A percentile compares a stretch with the other conserved stretches of the same genome.
Conservation (phyloP, 1,140 invertebrate genomes). For the Euschistus heros region DNA sequence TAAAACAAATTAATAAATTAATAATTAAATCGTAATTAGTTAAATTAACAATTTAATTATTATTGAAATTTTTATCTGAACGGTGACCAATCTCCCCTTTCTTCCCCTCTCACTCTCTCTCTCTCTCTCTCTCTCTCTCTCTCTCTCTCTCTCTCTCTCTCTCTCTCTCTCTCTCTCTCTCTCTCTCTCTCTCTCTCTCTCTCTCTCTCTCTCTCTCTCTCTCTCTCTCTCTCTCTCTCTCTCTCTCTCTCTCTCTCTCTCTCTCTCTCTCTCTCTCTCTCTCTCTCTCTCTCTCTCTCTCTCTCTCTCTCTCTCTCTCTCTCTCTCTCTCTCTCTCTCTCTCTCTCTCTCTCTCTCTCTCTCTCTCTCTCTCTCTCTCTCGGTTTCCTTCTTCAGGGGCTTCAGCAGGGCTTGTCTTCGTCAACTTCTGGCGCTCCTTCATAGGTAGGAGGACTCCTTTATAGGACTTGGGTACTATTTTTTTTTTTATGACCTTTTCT, state of each 20-base stretch:
- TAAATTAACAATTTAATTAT: too few relatives aligned
- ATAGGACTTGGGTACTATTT: too few relatives aligned
- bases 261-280: neutral
- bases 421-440: too few relatives aligned
- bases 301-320: neutral
- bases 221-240: neutral
- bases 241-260: neutral
- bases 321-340: neutral
- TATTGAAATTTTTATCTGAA: too few relatives aligned
- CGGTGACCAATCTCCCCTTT: neutral
- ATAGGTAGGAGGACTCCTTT: too few relatives aligned
- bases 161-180: neutral
- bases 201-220: neutral
- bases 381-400: neutral
- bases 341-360: neutral
- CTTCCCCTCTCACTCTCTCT: neutral
- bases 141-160: neutral
- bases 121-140: neutral
- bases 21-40: too few relatives aligned
- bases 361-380: neutral
- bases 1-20: too few relatives aligned
- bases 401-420: neutral
- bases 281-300: neutral
- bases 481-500: too few relatives aligned
- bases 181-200: neutral